Base-by-base conservation (phyloP, 2,888 invertebrate genomes). In the Cephus pulcher region DNA sequence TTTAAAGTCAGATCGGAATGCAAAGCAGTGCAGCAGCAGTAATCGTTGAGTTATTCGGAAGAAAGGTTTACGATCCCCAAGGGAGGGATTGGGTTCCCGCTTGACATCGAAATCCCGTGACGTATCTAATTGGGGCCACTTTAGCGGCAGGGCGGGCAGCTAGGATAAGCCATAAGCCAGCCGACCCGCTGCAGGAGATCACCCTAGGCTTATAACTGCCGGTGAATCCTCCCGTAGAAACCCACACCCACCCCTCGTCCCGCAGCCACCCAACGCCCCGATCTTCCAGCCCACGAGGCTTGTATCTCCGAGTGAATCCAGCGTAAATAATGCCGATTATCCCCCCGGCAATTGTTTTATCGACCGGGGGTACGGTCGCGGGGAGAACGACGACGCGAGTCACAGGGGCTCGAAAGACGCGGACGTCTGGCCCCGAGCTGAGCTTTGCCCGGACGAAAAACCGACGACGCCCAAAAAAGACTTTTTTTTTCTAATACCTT, bases 301-400 rank as follows among this genome's bases (percentile, higher is more conserved):
- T 84, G 85, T 88, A 88, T 88, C 87, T 87, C 82, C 83, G 86
- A 84, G 88, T 86, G 90, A 90, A 90, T 90, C 90, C 89, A 87
- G 90, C 91, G 90, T 91, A 90, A 91, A 91, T 91, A 91, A 91
- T 89, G 87, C 89, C 89, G 90, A 90, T 91, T 91, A 91, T 90
- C 90, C 90, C 89, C 88, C 86, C 88, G 90, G 90, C 90, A 90
- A 91, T 91, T 91, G 91, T 90, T 91, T 91, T 91, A 91, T 91
- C 91, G 91, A 89, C 83, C 88, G 56, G 56, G 56, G 56, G 56
- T 1, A 56, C 56, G 23, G 23, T 2, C 9, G 9, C 56, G 56
- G 23, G 15, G 56, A 56, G 56, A 56, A 56, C 56, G 56, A 56
- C 56, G 23, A 56, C 56, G 56, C 56, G 87, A 89, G 84, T 79